Percentiles rank a stretch among this genome's conserved stretches.
Conservation (phyloP, 2,113 vertebrate genomes). For the Heloderma charlesbogerti region DNA sequence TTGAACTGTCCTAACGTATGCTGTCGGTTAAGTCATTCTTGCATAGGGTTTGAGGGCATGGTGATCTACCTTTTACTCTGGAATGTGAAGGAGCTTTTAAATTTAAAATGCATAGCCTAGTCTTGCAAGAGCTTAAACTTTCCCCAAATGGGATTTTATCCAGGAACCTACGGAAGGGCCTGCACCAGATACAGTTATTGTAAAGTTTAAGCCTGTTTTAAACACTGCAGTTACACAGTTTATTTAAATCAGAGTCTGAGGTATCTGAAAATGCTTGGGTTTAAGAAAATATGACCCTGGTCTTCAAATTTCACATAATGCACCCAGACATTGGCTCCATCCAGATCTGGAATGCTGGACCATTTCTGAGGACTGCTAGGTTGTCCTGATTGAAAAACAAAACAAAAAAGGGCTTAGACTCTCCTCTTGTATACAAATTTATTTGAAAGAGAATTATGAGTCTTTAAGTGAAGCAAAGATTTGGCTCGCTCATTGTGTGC, state of each 20-base stretch:
- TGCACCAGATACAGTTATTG: conserved; percentile 12
- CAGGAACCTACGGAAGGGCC: conserved; percentile 20
- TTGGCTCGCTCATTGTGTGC: background rate
- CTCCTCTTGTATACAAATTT: conserved; percentile 1
- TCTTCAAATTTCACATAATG: conserved; percentile 21
- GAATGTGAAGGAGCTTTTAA: background rate
- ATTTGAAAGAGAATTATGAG: conserved; percentile 27
- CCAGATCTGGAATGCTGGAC: background rate
- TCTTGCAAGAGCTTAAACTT: conserved; percentile 16
- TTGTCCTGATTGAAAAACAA: background rate
- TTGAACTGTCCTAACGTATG: background rate
- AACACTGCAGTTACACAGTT: conserved; percentile 6
- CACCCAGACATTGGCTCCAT: background rate
- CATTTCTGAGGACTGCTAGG: conserved; percentile 5
- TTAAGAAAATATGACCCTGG: conserved; percentile 39
- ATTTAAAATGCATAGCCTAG: background rate
- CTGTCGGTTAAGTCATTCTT: background rate
- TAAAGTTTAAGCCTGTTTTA: conserved; percentile 48
- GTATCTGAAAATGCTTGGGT: conserved; percentile 25
- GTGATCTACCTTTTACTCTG: background rate
- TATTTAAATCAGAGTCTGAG: conserved; percentile 43
- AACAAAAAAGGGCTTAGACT: background rate
- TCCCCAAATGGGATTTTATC: conserved; percentile 1
- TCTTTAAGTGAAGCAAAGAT: conserved; percentile 8
- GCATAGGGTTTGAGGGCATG: background rate